A percentile compares a stretch with the other conserved stretches of the same genome.
phyloP scores from a whole-genome alignment of 1,140 invertebrate species.

The Leptinotarsa lineolata region DNA sequence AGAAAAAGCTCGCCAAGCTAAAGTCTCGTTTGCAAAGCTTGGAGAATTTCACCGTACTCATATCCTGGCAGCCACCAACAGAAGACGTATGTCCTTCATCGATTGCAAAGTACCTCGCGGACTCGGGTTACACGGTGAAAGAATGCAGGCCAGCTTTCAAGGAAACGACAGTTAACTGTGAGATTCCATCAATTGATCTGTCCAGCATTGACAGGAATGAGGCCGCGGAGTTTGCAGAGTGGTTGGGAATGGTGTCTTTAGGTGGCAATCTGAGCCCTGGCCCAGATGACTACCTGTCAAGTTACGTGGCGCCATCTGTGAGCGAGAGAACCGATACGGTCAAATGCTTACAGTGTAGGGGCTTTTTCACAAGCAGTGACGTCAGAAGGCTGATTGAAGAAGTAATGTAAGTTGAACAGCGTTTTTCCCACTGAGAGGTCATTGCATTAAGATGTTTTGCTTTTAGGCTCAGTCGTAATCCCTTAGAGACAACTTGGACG shows the following conservation, averaged over 20 bases:
- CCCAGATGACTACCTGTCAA: conserved; percentile 49
- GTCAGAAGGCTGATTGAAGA: conserved; percentile 54
- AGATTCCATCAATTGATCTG: conserved; percentile 52
- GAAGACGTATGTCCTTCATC: conserved; percentile 64
- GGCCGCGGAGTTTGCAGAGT: conserved; percentile 58
- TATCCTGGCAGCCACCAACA: conserved; percentile 62
- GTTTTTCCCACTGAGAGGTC: background rate
- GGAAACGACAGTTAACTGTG: conserved; percentile 51
- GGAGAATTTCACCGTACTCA: conserved; percentile 57
- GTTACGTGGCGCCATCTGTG: conserved; percentile 52
- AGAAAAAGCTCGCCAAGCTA: conserved; percentile 49
- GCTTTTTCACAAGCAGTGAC: conserved; percentile 58
- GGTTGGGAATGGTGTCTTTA: conserved; percentile 61
- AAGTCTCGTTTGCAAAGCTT: conserved; percentile 55
- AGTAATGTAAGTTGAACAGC: conserved; percentile 49
- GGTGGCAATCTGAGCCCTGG: conserved; percentile 54
- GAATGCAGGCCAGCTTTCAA: conserved; percentile 56
- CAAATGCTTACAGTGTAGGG: conserved; percentile 57
- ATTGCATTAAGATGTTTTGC: too few relatives aligned
- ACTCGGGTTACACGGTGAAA: conserved; percentile 56
- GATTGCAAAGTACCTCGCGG: conserved; percentile 62
- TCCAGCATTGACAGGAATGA: conserved; percentile 43
- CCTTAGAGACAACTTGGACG: conserved; percentile 54
- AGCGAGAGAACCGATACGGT: conserved; percentile 46
- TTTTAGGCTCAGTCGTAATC: too few relatives aligned